Evolutionary conservation across 2,888 invertebrate genomes (phyloP).

Genomic region (Apoderus coryli): DNA sequence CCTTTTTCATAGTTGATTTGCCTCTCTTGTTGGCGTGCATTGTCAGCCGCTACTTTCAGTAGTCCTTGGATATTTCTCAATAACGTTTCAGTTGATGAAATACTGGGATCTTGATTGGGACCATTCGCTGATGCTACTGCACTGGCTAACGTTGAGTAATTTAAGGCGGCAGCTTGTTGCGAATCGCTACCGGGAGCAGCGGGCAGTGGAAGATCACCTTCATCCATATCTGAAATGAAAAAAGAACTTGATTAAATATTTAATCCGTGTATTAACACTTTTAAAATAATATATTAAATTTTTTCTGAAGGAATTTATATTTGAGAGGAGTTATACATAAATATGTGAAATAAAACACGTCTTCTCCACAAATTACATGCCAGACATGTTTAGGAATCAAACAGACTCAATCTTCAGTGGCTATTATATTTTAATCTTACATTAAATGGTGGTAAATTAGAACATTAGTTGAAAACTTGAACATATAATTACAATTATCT

Average conservation of each 20-base stretch:
- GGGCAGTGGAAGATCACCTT: slow-evolving; percentile 52
- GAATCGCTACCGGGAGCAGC: slow-evolving; percentile 37
- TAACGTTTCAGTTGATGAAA: slow-evolving; percentile 83
- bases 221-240: slow-evolving; percentile 53
- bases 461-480: no score
- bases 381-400: no score
- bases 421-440: no score
- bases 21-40: slow-evolving; percentile 89
- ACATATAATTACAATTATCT: no score
- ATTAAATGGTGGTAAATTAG: no score
- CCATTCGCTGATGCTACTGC: slow-evolving; percentile 43
- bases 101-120: slow-evolving; percentile 40
- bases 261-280: no score
- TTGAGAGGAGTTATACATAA: no score
- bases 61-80: slow-evolving; percentile 91
- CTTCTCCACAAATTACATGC: no score
- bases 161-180: slow-evolving; percentile 64
- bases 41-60: slow-evolving; percentile 93
- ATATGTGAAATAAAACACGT: no score
- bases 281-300: no score
- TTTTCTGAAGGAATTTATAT: no score
- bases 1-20: slow-evolving; percentile 96
- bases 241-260: slow-evolving; percentile 9
- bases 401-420: no score
- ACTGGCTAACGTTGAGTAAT: slow-evolving; percentile 63